Base-by-base conservation (phyloP, 2,797 vertebrate species). In the Paratrypauchen microcephalus region DNA sequence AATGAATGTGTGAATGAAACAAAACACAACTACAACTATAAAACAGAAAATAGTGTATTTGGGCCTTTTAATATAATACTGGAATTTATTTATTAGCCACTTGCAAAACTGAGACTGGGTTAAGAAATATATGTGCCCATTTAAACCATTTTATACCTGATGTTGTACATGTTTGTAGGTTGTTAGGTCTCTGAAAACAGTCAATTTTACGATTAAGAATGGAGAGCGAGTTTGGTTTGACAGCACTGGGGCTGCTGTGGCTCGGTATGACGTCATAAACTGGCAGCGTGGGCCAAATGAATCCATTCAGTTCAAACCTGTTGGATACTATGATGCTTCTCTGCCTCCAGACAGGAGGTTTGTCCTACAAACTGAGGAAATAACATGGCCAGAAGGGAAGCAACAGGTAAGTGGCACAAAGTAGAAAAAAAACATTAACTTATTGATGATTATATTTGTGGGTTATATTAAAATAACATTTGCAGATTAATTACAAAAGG, bases 191-290 rank as follows among this genome's bases (percentile, higher is more conserved):
- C 74, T 94, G 28, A 91, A 91, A 73, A 70, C 59, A 21, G 91
- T 94, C 0, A 89, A 93, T 77, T 91, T 92, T n/a, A 89, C 88
- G 0, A 83, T 83, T 2, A 91, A 87, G 30, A 84, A 85, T 1
- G 89, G 86, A 5, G 92, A 92, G 11, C 66, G 61, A 30, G 87
- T 93, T 30, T 92, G 88, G 88, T 94, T 94, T 73, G 93, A 94
- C 65, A 84, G 69, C 65, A 92, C 88, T 0, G 92, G 92, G 39
- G 86, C 92, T 45, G 76, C 89, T 15, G 75, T 84, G 28, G 91
- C 93, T 61, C 87, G 47, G 30, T 94, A 93, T 65, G 91, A 93
- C 52, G 86, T 94, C 63, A 85, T 93, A 52, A 94, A 94, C 83
- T 94, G 93, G 93, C 91, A 93, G 66, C 80, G 21, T 15, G 84